phyloP scores from a whole-genome alignment of 1,140 invertebrate genomes.

The Drosophila bipectinata region DNA sequence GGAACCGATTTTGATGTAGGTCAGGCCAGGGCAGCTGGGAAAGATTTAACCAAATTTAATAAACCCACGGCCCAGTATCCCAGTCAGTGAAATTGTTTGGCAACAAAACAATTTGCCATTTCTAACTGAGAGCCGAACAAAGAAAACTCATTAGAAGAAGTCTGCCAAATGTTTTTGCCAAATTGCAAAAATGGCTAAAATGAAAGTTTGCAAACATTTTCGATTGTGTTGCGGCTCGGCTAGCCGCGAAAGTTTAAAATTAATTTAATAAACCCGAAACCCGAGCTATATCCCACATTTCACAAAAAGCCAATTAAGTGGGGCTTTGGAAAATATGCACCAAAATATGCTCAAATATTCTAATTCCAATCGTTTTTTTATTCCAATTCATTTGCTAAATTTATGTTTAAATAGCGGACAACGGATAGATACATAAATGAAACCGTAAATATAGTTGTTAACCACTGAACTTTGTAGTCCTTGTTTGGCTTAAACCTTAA shows the following conservation, averaged over 20 bases:
- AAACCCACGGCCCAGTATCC: constrained; percentile 16
- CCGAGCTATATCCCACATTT: constrained; percentile 9
- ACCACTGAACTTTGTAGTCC: neutral
- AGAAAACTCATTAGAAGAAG: constrained; percentile 10
- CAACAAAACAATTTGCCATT: neutral
- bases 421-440: neutral
- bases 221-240: neutral
- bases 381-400: neutral
- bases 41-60: constrained; percentile 44
- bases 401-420: neutral
- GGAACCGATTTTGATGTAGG: constrained; percentile 49
- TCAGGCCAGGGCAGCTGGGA: constrained; percentile 21
- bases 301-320: constrained; percentile 16
- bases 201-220: neutral
- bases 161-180: neutral
- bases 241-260: neutral
- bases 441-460: neutral
- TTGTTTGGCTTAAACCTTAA: neutral
- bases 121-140: neutral
- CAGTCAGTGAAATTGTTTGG: constrained; percentile 8
- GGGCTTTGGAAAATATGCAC: constrained; percentile 1
- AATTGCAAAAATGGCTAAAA: neutral
- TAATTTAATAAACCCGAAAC: constrained; percentile 28
- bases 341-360: neutral
- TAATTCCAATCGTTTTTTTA: neutral